Percentiles rank a stretch among this genome's conserved stretches.
phyloP scores from a whole-genome alignment of 2,113 vertebrate genomes.

The Anser brachyrhynchus region DNA sequence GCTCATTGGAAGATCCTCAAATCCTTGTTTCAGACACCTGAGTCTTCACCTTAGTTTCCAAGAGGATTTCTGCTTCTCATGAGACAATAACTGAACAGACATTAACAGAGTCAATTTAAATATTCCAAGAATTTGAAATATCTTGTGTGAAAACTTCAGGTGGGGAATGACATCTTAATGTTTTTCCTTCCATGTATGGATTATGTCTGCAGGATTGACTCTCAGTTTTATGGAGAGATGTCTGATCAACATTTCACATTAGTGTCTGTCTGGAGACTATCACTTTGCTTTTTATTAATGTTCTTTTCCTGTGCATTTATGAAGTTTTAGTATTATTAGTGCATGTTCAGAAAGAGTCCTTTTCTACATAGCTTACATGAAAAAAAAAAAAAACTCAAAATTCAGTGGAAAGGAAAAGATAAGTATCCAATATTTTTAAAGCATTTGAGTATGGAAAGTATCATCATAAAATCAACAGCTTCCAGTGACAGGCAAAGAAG shows the following conservation, averaged over 20 bases:
- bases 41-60: neutral
- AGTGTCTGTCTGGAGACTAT: neutral
- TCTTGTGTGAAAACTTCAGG: neutral
- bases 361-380: neutral
- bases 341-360: neutral
- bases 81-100: neutral
- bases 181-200: neutral
- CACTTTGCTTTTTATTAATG: neutral
- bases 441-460: conserved; percentile 14
- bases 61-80: neutral
- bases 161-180: neutral
- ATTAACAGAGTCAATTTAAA: neutral
- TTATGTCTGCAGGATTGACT: neutral
- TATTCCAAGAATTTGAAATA: neutral
- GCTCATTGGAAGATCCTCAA: neutral
- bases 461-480: conserved; percentile 8
- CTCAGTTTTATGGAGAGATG: neutral
- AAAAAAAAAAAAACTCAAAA: neutral
- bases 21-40: neutral
- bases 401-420: conserved; percentile 11
- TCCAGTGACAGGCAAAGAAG: conserved; percentile 13
- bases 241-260: neutral
- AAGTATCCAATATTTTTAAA: conserved; percentile 12
- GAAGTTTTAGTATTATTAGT: conserved; percentile 12
- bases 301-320: neutral